Percentiles rank a stretch among this genome's conserved stretches.
Conservation (phyloP, 2,797 vertebrate genomes). For the Anableps anableps region DNA sequence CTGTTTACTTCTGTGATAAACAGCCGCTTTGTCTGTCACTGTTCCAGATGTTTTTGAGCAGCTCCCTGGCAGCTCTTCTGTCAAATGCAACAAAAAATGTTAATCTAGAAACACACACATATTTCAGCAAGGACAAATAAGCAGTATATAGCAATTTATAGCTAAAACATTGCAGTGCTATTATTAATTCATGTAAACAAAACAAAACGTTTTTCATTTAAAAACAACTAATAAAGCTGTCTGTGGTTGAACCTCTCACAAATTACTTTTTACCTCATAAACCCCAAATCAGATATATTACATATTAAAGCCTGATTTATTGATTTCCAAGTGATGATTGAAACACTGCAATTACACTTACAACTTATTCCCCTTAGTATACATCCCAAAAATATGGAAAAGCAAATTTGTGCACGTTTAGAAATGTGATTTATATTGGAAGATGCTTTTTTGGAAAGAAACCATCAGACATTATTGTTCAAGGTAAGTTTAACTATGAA, state of each 20-base stretch:
- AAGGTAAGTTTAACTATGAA: not conserved
- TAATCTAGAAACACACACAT: constrained; percentile 47
- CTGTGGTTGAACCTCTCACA: not conserved
- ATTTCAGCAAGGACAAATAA: constrained; percentile 41
- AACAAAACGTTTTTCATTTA: not conserved
- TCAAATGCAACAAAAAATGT: constrained; percentile 51
- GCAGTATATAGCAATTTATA: not conserved
- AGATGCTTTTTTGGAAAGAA: not conserved
- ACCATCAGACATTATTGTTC: not conserved
- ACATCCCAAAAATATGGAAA: not conserved
- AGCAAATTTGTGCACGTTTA: not conserved
- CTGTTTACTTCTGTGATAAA: constrained; percentile 67
- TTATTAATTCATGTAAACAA: not conserved
- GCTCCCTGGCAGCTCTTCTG: constrained; percentile 63
- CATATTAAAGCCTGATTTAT: not conserved
- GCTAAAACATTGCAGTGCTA: not conserved
- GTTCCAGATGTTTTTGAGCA: constrained; percentile 68
- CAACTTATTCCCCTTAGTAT: not conserved
- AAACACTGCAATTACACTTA: not conserved
- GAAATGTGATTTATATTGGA: not conserved
- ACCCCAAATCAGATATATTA: not conserved
- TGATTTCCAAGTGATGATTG: not conserved
- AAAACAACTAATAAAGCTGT: not conserved
- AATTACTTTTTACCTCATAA: too few relatives aligned
- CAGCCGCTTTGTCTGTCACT: constrained; percentile 64